These are phyloP conservation scores for Condylura cristata DNA, from an alignment of 2,113 vertebrate genomes.

Conservation along the genomic window DNA sequence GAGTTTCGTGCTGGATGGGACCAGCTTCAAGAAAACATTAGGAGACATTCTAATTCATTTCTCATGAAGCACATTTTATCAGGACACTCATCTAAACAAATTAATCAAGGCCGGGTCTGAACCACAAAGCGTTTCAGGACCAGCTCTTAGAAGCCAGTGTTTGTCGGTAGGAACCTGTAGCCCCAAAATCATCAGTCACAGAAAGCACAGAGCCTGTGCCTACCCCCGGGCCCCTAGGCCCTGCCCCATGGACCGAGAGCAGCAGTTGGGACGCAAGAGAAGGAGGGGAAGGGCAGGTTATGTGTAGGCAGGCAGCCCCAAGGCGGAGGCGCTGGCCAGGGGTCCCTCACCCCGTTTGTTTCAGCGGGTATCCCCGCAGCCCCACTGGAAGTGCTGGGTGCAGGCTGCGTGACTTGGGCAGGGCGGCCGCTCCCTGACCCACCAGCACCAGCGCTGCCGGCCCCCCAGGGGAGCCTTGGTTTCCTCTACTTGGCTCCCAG, in stretches of 20 bases:
- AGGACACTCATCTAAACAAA: background rate
- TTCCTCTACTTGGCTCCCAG: constrained; percentile 38
- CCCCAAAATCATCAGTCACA: background rate
- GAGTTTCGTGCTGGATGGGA: background rate
- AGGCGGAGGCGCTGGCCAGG: background rate
- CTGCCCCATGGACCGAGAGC: fast-evolving
- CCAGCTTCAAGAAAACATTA: background rate
- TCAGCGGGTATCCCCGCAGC: background rate
- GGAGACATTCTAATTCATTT: background rate
- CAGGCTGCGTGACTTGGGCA: background rate
- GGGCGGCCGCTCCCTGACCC: background rate
- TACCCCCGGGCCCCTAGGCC: background rate
- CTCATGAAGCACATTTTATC: background rate
- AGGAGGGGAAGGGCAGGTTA: too few species aligned
- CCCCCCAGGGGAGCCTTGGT: background rate
- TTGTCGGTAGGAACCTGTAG: background rate
- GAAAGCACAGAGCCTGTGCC: background rate
- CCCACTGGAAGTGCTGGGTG: fast-evolving
- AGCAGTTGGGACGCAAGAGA: background rate
- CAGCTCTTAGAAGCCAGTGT: background rate
- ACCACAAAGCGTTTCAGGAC: background rate
- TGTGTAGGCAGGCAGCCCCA: fast-evolving
- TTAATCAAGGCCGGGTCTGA: background rate
- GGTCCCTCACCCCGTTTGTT: background rate
- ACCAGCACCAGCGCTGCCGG: background rate